phyloP scores from a whole-genome alignment of 1,140 invertebrate genomes.

The Pseudoatta argentina region DNA sequence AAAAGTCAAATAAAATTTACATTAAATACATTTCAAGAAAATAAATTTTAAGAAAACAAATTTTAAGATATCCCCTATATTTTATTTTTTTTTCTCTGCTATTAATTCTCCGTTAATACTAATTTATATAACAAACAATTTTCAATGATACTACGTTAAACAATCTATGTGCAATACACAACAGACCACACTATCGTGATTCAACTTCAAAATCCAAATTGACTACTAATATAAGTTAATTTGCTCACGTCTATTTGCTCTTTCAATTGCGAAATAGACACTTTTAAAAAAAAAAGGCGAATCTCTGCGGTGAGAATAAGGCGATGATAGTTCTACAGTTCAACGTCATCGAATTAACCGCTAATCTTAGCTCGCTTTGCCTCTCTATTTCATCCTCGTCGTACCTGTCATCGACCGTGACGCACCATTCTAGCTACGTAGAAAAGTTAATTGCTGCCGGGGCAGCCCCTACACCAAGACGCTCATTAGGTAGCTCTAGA shows the following conservation, averaged over 20 bases:
- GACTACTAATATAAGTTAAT: background rate
- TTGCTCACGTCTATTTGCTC: background rate
- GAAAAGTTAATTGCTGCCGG: slow-evolving; percentile 72
- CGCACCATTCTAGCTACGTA: slow-evolving; percentile 61
- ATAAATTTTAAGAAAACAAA: too few relatives aligned
- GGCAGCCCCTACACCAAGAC: slow-evolving; percentile 63
- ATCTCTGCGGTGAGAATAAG: background rate
- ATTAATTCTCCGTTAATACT: background rate
- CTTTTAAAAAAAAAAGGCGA: background rate
- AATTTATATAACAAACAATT: slow-evolving; percentile 12
- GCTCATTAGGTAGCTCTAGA: slow-evolving; percentile 69
- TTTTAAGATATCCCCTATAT: background rate
- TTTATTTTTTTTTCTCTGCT: background rate
- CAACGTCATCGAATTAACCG: slow-evolving; percentile 64
- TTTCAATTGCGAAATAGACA: slow-evolving; percentile 29
- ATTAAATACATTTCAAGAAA: background rate
- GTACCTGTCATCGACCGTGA: slow-evolving; percentile 69
- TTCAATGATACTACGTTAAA: background rate
- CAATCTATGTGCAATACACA: background rate
- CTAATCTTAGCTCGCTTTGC: slow-evolving; percentile 53
- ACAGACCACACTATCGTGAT: background rate
- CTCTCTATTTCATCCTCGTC: slow-evolving; percentile 69
- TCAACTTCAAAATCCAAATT: background rate
- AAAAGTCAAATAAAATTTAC: slow-evolving; percentile 6
- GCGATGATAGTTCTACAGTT: slow-evolving; percentile 53